phyloP scores from a whole-genome alignment of 92 coral and sea anemone genomes.

The Epizoanthus scotinus region DNA sequence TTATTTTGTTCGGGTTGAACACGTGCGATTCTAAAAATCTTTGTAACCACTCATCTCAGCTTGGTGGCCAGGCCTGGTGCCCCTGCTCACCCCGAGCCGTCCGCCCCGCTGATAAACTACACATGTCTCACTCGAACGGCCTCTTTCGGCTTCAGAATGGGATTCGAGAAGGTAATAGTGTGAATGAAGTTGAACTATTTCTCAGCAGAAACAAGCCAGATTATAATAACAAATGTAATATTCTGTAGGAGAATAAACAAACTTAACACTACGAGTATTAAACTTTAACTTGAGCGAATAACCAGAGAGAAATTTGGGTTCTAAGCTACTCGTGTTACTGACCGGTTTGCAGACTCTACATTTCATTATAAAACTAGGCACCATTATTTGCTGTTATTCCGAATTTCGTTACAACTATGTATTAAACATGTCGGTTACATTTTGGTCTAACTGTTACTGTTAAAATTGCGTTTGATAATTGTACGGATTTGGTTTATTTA shows the following conservation, averaged over 20 bases:
- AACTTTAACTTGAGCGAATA: neutral
- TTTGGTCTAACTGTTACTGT: neutral
- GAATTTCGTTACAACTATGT: neutral
- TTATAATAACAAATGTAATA: neutral
- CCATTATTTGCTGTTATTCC: neutral
- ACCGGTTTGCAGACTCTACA: slow-evolving; percentile 2
- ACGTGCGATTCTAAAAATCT: neutral
- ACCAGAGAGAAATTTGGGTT: neutral
- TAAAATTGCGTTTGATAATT: neutral
- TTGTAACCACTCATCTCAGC: neutral
- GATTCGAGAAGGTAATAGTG: slow-evolving; percentile 91
- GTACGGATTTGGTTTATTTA: neutral
- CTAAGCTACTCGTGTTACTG: neutral
- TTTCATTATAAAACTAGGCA: neutral
- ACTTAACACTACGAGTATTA: neutral
- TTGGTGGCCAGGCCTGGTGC: slow-evolving; percentile 49
- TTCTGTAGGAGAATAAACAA: neutral
- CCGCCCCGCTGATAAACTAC: slow-evolving; percentile 79
- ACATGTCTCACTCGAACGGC: slow-evolving; percentile 76
- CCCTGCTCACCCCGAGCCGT: slow-evolving; percentile 52
- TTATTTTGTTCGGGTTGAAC: neutral
- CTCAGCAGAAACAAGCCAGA: neutral
- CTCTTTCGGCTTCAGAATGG: slow-evolving; percentile 89
- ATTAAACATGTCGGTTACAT: neutral
- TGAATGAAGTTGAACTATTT: neutral